Percentiles rank a stretch among this genome's conserved stretches.
phyloP scores from a whole-genome alignment of 2,797 vertebrate species.

The Champsocephalus gunnari region DNA sequence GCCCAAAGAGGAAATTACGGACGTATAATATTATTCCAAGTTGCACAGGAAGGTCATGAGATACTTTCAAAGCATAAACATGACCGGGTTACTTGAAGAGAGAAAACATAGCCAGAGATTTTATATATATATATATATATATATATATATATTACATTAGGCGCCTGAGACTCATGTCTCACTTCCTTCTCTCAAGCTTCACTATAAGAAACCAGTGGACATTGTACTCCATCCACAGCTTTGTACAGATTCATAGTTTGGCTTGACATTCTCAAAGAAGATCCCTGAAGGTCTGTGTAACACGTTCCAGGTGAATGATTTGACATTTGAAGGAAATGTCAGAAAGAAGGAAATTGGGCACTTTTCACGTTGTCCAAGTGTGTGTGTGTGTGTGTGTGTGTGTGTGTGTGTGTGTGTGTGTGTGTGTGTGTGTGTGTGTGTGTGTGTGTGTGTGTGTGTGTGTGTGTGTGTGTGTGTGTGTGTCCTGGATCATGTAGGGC shows the following conservation, averaged over 20 bases:
- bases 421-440: too few species aligned
- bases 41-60: conserved; percentile 62
- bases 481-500: conserved; percentile 29
- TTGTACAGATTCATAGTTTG: conserved; percentile 54
- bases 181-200: conserved; percentile 39
- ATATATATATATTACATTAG: conserved; percentile 25
- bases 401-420: too few species aligned
- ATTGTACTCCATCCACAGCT: conserved; percentile 55
- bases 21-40: conserved; percentile 34
- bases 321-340: conserved; percentile 84
- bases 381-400: conserved; percentile 8
- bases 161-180: conserved; percentile 51
- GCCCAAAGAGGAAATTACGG: conserved; percentile 32
- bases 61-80: conserved; percentile 60
- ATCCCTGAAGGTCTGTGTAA: conserved; percentile 73
- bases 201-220: conserved; percentile 38
- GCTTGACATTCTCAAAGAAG: conserved; percentile 79
- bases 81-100: conserved; percentile 53
- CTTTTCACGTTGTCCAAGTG: conserved; percentile 47
- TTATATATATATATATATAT: too few species aligned
- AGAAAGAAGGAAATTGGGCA: conserved; percentile 56
- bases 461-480: not conserved
- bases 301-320: conserved; percentile 78
- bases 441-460: too few species aligned
- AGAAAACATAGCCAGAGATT: conserved; percentile 52